Percentiles rank a stretch among this genome's conserved stretches.
These are phyloP conservation scores for Pteria penguin DNA, from an alignment of 2,888 invertebrate species.

Conservation along the genomic window DNA sequence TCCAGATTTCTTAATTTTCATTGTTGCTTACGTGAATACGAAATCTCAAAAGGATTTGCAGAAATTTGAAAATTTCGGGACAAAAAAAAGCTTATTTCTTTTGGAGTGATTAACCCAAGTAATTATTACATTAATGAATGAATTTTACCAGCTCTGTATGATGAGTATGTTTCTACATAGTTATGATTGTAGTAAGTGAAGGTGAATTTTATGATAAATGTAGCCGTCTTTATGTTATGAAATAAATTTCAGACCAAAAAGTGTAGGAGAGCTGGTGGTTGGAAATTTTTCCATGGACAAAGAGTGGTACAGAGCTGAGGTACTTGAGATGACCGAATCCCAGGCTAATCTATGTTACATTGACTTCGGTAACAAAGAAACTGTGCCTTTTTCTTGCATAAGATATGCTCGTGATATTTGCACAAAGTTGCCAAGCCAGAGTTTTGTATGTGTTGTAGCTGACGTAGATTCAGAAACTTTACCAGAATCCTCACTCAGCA, in stretches of 20 bases:
- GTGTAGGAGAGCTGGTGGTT: constrained; percentile 56
- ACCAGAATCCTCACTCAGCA: background rate
- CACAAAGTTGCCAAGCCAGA: constrained; percentile 58
- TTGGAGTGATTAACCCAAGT: too few species aligned
- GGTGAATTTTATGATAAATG: background rate
- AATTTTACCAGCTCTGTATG: too few species aligned
- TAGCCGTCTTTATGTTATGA: background rate
- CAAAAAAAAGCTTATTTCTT: too few species aligned
- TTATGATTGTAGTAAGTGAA: background rate
- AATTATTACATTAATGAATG: too few species aligned
- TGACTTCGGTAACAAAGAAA: constrained; percentile 74
- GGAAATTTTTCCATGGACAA: constrained; percentile 52
- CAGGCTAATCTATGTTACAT: constrained; percentile 59
- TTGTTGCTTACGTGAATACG: too few species aligned
- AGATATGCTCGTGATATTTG: constrained; percentile 47
- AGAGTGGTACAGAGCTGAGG: constrained; percentile 65
- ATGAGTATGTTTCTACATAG: background rate
- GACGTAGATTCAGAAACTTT: constrained; percentile 40
- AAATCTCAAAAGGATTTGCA: too few species aligned
- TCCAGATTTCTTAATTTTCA: too few species aligned
- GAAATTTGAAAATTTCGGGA: too few species aligned
- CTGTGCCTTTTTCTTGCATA: constrained; percentile 44
- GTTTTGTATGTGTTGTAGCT: constrained; percentile 59
- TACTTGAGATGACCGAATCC: constrained; percentile 39
- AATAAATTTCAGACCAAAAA: constrained; percentile 3